Evolutionary conservation across 92 coral and sea anemone genomes (phyloP), one percentile per base, ranked within the genome.

Genomic region (Umimayanthus chanpuru): DNA sequence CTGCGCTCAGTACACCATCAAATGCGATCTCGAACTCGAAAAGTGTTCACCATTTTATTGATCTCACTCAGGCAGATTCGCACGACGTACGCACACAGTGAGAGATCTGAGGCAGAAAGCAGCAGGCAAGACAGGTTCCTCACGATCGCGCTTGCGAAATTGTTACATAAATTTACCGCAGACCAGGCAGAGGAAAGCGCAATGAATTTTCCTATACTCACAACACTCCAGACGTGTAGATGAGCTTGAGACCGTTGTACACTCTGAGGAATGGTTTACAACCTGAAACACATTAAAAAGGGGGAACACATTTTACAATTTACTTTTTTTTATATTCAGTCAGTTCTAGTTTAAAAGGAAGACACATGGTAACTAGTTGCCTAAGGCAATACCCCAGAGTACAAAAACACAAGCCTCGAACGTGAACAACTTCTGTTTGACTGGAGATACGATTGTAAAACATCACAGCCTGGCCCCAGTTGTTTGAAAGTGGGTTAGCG

Each of bases 161-260:
- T 47, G 1, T 44, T 10, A 44, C 50, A 44, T 6, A 44, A 44
- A 6, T 44, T 6, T 11, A 47, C 9, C 50, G 50, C 50, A 47
- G 0, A 47, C 50, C 50, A 47, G 36, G 36, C 36, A 32, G 50
- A 43, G 49, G 9, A 43, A 43, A 43, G 6, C 6, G 49, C 49
- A 43, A 47, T 21, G 6, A n/a, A 39, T 15, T n/a, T 8, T 4
- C 10, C 9, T 6, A 11, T 78, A 96, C 98, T 97, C 92, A 97
- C 99, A 91, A 95, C 14, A 97, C 98, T 25, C 96, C 95, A 14
- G 99, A 95, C 6, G 98, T 96, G 90, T 95, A 94, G 58, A 97
- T 94, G 16, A 97, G 95, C 85, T 95, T 91, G 14, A 93, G 90
- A 20, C 98, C 99, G 4, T 88, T 95, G 85, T 97, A 97, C 26